phyloP scores from a whole-genome alignment of 2,797 vertebrate genomes.

The Crocidura indochinensis region DNA sequence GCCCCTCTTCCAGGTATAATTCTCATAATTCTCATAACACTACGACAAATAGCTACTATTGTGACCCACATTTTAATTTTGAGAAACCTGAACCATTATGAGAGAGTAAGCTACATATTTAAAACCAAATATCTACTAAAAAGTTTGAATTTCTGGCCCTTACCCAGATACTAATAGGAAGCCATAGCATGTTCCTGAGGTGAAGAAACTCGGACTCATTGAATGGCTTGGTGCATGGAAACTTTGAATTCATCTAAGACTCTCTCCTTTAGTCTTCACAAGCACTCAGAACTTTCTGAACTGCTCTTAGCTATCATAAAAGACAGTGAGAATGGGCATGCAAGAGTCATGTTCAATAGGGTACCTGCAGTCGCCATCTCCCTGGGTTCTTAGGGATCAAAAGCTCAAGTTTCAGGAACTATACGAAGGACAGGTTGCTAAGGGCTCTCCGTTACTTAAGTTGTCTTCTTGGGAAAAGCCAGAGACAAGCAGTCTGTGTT shows the following conservation, averaged over 20 bases:
- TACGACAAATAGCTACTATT: background rate
- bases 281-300: background rate
- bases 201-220: background rate
- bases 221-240: background rate
- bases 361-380: background rate
- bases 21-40: slow-evolving; percentile 8
- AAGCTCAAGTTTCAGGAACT: background rate
- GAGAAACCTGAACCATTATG: background rate
- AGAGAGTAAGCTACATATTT: background rate
- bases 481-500: background rate
- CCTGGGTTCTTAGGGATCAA: background rate
- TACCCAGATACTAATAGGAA: background rate
- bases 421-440: background rate
- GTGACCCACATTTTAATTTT: background rate
- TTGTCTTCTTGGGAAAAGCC: background rate
- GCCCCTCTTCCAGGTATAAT: background rate
- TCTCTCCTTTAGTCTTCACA: background rate
- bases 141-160: background rate
- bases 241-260: background rate
- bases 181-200: background rate
- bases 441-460: background rate
- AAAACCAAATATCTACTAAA: background rate
- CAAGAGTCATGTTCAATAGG: slow-evolving; percentile 3
- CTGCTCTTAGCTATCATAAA: background rate
- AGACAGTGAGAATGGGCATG: background rate